A percentile compares a stretch with the other conserved stretches of the same genome.
Evolutionary conservation across 1,140 invertebrate genomes (phyloP).

Genomic region (Drosophila navojoa): DNA sequence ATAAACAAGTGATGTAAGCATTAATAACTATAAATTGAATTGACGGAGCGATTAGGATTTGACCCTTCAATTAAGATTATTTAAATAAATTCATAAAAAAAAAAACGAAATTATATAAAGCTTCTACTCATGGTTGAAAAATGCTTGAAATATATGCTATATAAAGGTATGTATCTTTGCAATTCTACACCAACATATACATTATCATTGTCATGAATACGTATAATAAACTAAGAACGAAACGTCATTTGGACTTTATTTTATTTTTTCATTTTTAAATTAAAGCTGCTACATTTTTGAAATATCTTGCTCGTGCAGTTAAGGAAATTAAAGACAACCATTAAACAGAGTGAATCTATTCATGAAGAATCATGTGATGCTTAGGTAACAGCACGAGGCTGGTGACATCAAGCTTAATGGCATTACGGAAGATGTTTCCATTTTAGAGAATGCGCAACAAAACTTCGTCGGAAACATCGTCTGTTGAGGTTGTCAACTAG

Average conservation of each 20-base stretch:
- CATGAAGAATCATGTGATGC: constrained; percentile 10
- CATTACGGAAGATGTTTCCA: constrained; percentile 62
- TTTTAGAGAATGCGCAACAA: constrained; percentile 56
- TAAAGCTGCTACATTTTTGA: neutral
- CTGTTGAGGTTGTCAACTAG: constrained; percentile 62
- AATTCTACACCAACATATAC: no score
- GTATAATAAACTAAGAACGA: neutral
- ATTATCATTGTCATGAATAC: no score
- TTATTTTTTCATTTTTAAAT: neutral
- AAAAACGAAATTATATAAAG: no score
- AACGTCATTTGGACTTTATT: neutral
- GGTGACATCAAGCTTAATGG: constrained; percentile 17
- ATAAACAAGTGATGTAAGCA: neutral
- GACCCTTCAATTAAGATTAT: no score
- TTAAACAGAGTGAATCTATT: constrained; percentile 26
- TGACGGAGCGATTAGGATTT: no score
- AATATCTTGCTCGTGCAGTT: neutral
- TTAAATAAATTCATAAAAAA: no score
- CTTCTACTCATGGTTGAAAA: no score
- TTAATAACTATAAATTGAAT: no score
- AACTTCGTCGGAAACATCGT: constrained; percentile 58
- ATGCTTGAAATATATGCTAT: no score
- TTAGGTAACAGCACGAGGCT: constrained; percentile 17
- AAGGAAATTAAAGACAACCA: constrained; percentile 41
- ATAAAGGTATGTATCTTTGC: no score